These are phyloP conservation scores for Marronus borbonicus DNA, from an alignment of 2,888 invertebrate species.

Conservation along the genomic window DNA sequence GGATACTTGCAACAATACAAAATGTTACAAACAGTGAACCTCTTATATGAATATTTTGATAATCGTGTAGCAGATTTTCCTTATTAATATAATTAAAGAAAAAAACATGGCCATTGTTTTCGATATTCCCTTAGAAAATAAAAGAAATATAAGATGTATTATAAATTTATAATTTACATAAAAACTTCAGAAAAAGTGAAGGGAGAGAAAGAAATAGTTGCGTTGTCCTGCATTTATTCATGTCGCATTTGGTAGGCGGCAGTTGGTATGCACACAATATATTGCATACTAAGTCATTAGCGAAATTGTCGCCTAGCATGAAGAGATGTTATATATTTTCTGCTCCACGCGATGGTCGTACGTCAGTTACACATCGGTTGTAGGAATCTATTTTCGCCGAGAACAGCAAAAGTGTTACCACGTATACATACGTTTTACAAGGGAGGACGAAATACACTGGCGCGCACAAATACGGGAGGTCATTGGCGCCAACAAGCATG, in stretches of 20 bases:
- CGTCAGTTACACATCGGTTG: constrained; percentile 13
- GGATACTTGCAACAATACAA: no score
- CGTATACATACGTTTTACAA: constrained; percentile 25
- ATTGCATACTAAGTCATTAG: constrained; percentile 36
- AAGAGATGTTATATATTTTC: constrained; percentile 19
- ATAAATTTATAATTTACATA: no score
- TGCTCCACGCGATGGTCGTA: constrained; percentile 30
- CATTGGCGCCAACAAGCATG: constrained; percentile 59
- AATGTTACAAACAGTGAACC: no score
- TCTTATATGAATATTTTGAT: no score
- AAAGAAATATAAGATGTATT: no score
- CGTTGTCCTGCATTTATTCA: neutral
- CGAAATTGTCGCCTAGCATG: constrained; percentile 27
- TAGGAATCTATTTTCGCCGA: constrained; percentile 40
- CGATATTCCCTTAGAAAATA: no score
- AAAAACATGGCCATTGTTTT: no score
- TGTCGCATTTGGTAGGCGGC: no score
- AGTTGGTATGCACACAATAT: constrained; percentile 1
- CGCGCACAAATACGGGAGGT: constrained; percentile 61
- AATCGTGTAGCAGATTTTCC: no score
- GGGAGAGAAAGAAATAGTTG: neutral
- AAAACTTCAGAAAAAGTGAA: no score
- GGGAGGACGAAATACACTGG: constrained; percentile 56
- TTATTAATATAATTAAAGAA: no score
- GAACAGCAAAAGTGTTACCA: constrained; percentile 43